These are phyloP conservation scores for Chelmon rostratus DNA, from an alignment of 2,797 vertebrate species.

Conservation along the genomic window DNA sequence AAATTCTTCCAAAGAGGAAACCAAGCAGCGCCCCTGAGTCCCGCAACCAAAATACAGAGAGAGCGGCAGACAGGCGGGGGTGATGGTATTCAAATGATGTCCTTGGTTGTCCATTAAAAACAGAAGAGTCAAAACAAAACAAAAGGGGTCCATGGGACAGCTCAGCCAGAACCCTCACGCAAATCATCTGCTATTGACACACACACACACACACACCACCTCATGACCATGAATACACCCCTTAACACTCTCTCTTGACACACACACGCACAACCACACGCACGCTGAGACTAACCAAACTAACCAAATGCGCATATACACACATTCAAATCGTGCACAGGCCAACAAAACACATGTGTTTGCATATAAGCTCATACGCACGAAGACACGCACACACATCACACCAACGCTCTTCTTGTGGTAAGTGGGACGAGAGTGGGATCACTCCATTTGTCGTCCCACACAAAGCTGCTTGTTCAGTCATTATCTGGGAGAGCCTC, in stretches of 20 bases:
- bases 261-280: constrained; percentile 30
- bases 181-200: constrained; percentile 80
- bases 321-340: constrained; percentile 72
- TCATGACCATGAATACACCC: constrained; percentile 77
- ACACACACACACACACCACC: constrained; percentile 79
- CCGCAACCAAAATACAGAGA: constrained; percentile 38
- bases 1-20: constrained; percentile 34
- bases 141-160: constrained; percentile 69
- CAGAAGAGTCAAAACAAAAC: constrained; percentile 77
- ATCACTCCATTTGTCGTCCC: constrained; percentile 82
- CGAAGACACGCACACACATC: constrained; percentile 45
- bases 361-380: constrained; percentile 64
- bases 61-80: constrained; percentile 46
- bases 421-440: constrained; percentile 77
- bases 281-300: constrained; percentile 58
- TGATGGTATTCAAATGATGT: constrained; percentile 76
- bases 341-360: constrained; percentile 65
- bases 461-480: constrained; percentile 86
- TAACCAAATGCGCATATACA: constrained; percentile 67
- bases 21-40: background rate
- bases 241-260: constrained; percentile 62
- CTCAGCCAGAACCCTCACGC: constrained; percentile 76
- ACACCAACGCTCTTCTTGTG: constrained; percentile 69
- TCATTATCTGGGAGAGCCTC: constrained; percentile 85
- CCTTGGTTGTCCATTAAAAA: constrained; percentile 76